Evolutionary conservation across 2,888 invertebrate genomes (phyloP), one percentile per base, ranked within the genome.

Genomic region (Ethmia dodecea): DNA sequence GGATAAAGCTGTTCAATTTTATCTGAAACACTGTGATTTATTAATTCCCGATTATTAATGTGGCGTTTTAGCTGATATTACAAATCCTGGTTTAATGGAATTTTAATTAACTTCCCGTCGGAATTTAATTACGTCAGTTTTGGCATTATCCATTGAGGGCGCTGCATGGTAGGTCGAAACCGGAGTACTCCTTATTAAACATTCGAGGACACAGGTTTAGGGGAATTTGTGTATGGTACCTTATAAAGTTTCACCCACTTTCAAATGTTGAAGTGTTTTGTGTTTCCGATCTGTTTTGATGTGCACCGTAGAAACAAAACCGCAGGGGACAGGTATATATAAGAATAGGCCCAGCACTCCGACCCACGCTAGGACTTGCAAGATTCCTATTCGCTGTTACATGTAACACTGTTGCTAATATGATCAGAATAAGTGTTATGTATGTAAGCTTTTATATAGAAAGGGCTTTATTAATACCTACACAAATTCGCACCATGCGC

Each of bases 221-320:
- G 80, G 77, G 79, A 79, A 83, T 84, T 84, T 84, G 84, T 84
- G 83, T 83, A 83, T 67, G 84, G 83, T 84, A 80, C 84, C 84
- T 84, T 83, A 79, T 80, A 84, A 86, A 84, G 84, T 86, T 86
- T 86, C 84, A 86, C 84, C 84, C 84, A 79, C 78, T 78, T 60
- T 64, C 49, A 61, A 63, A 61, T 66, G 52, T 58, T 52, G 53
- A 52, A 63, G 61, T 71, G 60, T 71, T 67, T 63, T 64, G 69
- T 78, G 61, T 63, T 52, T 67, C 59, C 67, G 62, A 67, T 48
- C 69, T 57, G 52, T 49, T 50, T 69, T 59, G 61, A 60, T 70
- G 68, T 65, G 76, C 83, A 81, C 79, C 28, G 66, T 81, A 78
- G 75, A 47, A 43, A 52, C 54, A 43, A 42, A 31, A 31, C 13